These are phyloP conservation scores for Pycnomerus fuliginosus DNA, from an alignment of 2,888 invertebrate species.

Conservation along the genomic window DNA sequence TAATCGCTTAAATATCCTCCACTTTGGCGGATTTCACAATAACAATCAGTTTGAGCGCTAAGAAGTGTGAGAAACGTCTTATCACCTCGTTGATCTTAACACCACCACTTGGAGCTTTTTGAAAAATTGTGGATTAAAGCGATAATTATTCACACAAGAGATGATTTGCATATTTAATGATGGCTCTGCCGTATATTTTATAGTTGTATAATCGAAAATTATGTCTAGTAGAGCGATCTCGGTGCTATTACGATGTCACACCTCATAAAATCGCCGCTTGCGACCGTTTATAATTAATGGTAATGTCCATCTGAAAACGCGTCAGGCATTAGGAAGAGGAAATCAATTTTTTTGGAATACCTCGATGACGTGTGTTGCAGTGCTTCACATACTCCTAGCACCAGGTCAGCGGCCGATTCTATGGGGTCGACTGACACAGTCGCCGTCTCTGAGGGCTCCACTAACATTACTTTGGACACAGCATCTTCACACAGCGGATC, in stretches of 20 bases:
- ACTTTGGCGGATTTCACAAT: conserved; percentile 35
- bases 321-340: too few species aligned
- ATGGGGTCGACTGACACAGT: conserved; percentile 60
- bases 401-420: conserved; percentile 47
- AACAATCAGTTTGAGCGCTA: conserved; percentile 35
- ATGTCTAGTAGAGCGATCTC: conserved; percentile 4
- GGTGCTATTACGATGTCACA: conserved; percentile 9
- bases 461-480: conserved; percentile 58
- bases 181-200: conserved; percentile 1
- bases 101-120: too few species aligned
- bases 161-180: conserved; percentile 1
- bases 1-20: conserved; percentile 33
- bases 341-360: too few species aligned
- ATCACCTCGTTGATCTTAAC: too few species aligned
- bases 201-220: conserved; percentile 5
- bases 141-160: too few species aligned
- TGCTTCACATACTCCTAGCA: conserved; percentile 51
- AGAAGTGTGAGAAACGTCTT: conserved; percentile 34
- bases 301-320: too few species aligned
- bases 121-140: too few species aligned
- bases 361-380: too few species aligned
- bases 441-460: conserved; percentile 57
- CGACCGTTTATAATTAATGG: conserved; percentile 4
- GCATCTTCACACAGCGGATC: conserved; percentile 53
- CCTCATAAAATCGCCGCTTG: conserved; percentile 8